These are phyloP conservation scores for Arrhamphus sclerolepis DNA, from an alignment of 2,797 vertebrate species.

Conservation along the genomic window DNA sequence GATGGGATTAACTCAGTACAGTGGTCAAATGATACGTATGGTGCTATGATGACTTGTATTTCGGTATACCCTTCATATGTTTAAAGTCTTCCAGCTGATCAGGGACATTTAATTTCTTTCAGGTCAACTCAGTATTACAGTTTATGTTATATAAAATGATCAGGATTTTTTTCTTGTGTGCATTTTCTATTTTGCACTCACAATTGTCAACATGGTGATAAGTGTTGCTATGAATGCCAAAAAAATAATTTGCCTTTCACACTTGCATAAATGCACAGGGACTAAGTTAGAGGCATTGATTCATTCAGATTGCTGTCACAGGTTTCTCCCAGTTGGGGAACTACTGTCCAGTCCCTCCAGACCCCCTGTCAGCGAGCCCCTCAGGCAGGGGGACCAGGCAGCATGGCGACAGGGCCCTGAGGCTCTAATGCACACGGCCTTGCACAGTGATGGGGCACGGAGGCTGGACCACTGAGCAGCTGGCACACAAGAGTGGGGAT, in stretches of 20 bases:
- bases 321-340: conserved; percentile 57
- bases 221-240: conserved; percentile 33
- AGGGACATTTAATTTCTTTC: too few species aligned
- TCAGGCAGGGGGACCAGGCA: conserved; percentile 64
- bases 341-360: conserved; percentile 75
- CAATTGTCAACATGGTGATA: too few species aligned
- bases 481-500: conserved; percentile 71
- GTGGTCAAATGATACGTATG: too few species aligned
- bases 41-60: too few species aligned
- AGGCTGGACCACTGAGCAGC: conserved; percentile 80
- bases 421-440: conserved; percentile 75
- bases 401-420: conserved; percentile 72
- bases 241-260: conserved; percentile 43
- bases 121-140: too few species aligned
- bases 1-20: too few species aligned
- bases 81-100: too few species aligned
- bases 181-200: too few species aligned
- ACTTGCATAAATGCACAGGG: conserved; percentile 27
- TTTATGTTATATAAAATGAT: too few species aligned
- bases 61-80: too few species aligned
- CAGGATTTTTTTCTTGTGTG: too few species aligned
- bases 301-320: conserved; percentile 63
- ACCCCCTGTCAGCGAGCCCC: conserved; percentile 73
- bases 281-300: conserved; percentile 50
- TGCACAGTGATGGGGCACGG: conserved; percentile 62